Base-by-base conservation (phyloP, 2,797 vertebrate genomes). In the Sebastes nivosus region DNA sequence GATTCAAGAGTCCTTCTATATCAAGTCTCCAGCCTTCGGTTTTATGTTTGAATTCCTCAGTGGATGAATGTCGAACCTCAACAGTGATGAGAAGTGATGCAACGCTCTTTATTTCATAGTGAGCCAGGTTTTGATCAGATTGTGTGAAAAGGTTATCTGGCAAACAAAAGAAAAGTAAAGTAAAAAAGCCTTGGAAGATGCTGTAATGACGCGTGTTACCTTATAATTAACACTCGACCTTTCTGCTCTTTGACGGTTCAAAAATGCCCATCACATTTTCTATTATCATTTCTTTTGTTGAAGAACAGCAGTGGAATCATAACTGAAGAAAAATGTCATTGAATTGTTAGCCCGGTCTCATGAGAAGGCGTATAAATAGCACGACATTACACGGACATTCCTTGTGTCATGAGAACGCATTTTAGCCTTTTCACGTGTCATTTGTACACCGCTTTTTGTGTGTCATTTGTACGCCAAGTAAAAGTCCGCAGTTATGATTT, bases 251-350 rank as follows among this genome's bases (percentile, higher is more conserved):
- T 75, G 0, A 20, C 18, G 46, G 46, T 50, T 32, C 13, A 36
- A 70, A 27, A 69, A 75, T 65, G 52, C 52, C 25, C 5, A n/a
- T 0, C 18, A 30, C 25, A 11, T 67, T 54, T 80, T 55, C 64
- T 5, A 4, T 75, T 63, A 12, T 61, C 1, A 80, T 80, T 68
- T 52, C 4, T 61, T 81, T 72, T n/a, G 13, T 61, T 87, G 79
- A 73, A 70, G 72, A 80, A 29, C 42, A 29, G 76, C 10, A 57
- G 34, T 46, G 73, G 42, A 77, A 29, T 82, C 83, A 82, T 83
- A 86, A 85, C 59, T 50, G 79, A 75, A 74, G 78, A 67, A 79
- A 89, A 83, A 60, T 70, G 32, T 71, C 20, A 66, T 52, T 66
- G 54, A 80, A 79, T 79, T 63, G 50, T 71, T 20, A 52, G 18